These are phyloP conservation scores for Molossus alvarezi DNA, from an alignment of 2,797 vertebrate genomes.

Conservation along the genomic window DNA sequence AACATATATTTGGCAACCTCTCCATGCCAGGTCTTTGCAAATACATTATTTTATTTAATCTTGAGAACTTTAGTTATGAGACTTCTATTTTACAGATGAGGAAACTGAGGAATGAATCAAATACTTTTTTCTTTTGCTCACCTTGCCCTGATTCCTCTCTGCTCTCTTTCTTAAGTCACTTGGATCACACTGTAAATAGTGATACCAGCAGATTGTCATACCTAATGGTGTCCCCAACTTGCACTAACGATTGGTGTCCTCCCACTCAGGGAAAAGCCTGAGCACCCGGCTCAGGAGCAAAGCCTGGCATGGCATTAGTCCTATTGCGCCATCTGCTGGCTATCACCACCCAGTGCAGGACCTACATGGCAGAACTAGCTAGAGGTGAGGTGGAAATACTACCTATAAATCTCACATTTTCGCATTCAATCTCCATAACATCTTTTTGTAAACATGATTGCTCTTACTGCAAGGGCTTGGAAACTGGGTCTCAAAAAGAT, in stretches of 20 bases:
- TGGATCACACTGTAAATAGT: neutral
- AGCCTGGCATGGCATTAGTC: fast-evolving
- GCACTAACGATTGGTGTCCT: neutral
- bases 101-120: neutral
- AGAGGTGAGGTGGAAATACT: neutral
- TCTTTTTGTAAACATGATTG: neutral
- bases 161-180: neutral
- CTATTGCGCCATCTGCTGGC: neutral
- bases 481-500: neutral
- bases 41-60: neutral
- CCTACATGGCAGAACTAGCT: too few species aligned
- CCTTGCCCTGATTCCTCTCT: neutral
- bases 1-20: neutral
- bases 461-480: neutral
- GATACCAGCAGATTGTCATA: neutral
- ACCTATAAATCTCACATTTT: neutral
- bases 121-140: neutral
- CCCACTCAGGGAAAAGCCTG: neutral
- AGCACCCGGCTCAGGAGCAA: neutral
- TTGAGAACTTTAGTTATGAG: neutral
- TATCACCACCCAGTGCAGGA: neutral
- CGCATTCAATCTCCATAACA: neutral
- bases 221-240: neutral
- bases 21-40: neutral
- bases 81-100: neutral